Base-by-base conservation (phyloP, 2,888 invertebrate genomes). In the Marasmarcha lunaedactyla region DNA sequence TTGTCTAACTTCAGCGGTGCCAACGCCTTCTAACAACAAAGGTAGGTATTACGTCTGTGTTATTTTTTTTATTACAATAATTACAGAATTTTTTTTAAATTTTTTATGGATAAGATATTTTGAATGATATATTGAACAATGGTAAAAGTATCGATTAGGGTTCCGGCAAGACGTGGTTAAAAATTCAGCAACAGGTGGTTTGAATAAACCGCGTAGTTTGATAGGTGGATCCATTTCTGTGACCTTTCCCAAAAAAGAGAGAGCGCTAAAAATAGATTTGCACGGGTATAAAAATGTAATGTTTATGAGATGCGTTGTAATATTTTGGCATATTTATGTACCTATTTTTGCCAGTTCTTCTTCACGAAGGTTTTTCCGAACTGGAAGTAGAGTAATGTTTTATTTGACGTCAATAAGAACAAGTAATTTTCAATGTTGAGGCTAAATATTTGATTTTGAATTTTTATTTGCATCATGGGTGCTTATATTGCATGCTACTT, bases 111-210 rank as follows among this genome's bases (percentile, higher is more conserved):
- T 20, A 5, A 20, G 7, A 5, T 20, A 20, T 20, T 20, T 20
- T 5, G 3, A 5, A 20, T 40, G 44, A 44, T 49, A 46, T 76
- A 78, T 77, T 60, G 77, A 79, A 78, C 60, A 55, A 50, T 54
- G 56, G 20, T 20, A 20, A 20, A 20, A 20, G 4, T 20, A 20
- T 20, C 20, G 20, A 20, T 20, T 20, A 20, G 20, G 20, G 3
- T 5, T 20, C 20, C 7, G 3, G 7, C 7, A 20, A 20, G 3
- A 7, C 4, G 20, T 7, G 6, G 13, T 12, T 72, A 78, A 78
- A 76, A 67, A 66, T 71, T 68, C 79, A 79, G 76, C 83, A 81
- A 79, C 83, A 79, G 71, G 79, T 79, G 71, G 59, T 58, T 52
- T 39, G 40, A 20, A 5, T 20, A 5, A 5, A 20, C 20, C 20